Conservation (phyloP, 2,113 vertebrate genomes). For the Grammomys surdaster region DNA sequence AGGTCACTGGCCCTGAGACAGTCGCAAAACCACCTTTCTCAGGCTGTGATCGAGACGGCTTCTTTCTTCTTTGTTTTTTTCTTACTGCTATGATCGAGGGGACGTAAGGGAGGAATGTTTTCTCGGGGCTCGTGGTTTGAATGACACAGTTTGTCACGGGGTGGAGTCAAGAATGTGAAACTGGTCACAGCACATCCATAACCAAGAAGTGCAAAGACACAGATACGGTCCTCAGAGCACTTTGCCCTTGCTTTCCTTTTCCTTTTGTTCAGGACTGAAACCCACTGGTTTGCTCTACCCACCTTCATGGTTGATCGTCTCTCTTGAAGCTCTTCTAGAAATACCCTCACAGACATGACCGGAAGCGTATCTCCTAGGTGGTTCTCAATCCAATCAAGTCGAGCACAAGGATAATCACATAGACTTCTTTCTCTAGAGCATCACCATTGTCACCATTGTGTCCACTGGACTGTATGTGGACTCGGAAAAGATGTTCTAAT, state of each 20-base stretch:
- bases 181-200: not conserved
- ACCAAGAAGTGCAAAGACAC: not conserved
- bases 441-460: not conserved
- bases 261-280: not conserved
- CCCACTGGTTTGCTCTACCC: too few species aligned
- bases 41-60: not conserved
- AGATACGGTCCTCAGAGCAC: not conserved
- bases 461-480: not conserved
- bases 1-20: not conserved
- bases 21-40: not conserved
- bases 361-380: not conserved
- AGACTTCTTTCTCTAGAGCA: not conserved
- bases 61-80: not conserved
- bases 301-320: not conserved
- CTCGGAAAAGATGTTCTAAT: not conserved
- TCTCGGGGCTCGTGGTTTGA: not conserved
- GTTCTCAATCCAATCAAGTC: not conserved
- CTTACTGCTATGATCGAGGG: not conserved
- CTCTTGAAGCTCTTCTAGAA: not conserved
- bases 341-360: not conserved
- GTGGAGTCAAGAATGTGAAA: not conserved
- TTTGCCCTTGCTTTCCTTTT: not conserved
- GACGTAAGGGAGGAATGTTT: not conserved
- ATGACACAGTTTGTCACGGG: not conserved
- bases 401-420: not conserved